Evolutionary conservation across 37 sponge, comb jelly and placozoan genomes (phyloP).

Genomic region (Oscarella lobularis): DNA sequence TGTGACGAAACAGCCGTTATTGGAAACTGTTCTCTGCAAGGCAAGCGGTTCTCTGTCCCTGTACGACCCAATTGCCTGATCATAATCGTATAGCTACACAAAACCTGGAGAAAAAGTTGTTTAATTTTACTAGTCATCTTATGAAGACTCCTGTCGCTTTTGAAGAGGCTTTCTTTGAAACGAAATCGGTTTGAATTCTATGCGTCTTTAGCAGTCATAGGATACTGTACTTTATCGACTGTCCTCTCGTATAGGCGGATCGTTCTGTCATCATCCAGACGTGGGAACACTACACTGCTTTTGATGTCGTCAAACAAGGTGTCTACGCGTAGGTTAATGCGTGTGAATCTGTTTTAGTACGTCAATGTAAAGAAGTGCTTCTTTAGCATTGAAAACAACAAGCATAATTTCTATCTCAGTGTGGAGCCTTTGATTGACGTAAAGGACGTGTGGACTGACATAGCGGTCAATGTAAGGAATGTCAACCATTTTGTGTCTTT

Average conservation of each 20-base stretch:
- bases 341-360: neutral
- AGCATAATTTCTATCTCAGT: neutral
- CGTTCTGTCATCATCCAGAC: neutral
- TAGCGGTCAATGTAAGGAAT: neutral
- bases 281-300: neutral
- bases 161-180: neutral
- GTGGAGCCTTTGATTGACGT: neutral
- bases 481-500: neutral
- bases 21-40: no score
- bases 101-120: neutral
- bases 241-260: neutral
- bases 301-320: neutral
- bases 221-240: neutral
- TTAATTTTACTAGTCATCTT: neutral
- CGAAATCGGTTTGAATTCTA: neutral
- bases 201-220: neutral
- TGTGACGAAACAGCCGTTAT: conserved; percentile 23
- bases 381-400: conserved; percentile 4
- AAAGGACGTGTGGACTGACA: conserved; percentile 1
- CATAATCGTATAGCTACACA: neutral
- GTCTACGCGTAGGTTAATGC: neutral
- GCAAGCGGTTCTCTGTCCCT: no score
- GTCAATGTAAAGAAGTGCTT: neutral
- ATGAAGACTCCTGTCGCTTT: neutral
- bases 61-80: no score